Percentiles rank a stretch among this genome's conserved stretches.
These are phyloP conservation scores for Pollimyrus isidori DNA, from an alignment of 2,113 vertebrate genomes.

Conservation along the genomic window DNA sequence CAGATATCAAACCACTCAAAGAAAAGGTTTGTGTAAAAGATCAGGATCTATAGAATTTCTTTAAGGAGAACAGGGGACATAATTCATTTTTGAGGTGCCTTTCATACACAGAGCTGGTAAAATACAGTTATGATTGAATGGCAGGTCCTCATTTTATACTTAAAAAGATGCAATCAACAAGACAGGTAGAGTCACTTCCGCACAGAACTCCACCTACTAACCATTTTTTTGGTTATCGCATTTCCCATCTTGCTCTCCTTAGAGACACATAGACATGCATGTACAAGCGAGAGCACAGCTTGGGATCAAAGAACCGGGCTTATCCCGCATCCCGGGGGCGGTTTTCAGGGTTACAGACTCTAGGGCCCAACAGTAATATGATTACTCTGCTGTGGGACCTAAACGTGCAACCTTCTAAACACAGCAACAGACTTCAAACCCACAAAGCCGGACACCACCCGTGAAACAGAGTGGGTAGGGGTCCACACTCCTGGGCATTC, in stretches of 20 bases:
- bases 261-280: not conserved
- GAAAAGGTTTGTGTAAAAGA: not conserved
- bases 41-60: not conserved
- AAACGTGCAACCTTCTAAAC: not conserved
- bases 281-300: not conserved
- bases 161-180: not conserved
- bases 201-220: not conserved
- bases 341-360: not conserved
- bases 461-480: not conserved
- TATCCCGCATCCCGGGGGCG: not conserved
- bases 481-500: not conserved
- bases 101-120: not conserved
- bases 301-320: not conserved
- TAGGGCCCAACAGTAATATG: not conserved
- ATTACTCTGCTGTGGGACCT: not conserved
- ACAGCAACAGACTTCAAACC: not conserved
- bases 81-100: not conserved
- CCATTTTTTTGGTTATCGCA: not conserved
- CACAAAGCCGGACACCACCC: not conserved
- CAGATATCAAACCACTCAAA: not conserved
- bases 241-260: not conserved
- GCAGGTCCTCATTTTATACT: not conserved
- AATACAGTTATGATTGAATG: not conserved
- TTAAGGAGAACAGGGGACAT: not conserved
- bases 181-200: not conserved